Evolutionary conservation across 1,140 invertebrate species (phyloP).

Genomic region (Nasonia longicornis): DNA sequence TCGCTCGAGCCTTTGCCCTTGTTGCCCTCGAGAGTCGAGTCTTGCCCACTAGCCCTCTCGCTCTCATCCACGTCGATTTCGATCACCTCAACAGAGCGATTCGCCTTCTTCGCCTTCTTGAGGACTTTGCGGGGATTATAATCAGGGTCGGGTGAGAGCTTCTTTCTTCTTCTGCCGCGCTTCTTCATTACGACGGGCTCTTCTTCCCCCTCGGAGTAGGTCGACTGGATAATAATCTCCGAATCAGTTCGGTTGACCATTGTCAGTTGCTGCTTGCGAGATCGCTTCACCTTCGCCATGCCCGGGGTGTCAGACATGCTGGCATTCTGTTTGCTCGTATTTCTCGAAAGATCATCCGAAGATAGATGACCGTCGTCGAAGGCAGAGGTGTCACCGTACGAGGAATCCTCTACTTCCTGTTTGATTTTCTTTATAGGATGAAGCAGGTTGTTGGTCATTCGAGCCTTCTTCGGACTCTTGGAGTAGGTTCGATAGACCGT

Average conservation of each 20-base stretch:
- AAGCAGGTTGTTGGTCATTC: slow-evolving; percentile 30
- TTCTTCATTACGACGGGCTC: slow-evolving; percentile 50
- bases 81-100: slow-evolving; percentile 63
- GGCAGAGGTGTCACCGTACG: not conserved
- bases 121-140: slow-evolving; percentile 51
- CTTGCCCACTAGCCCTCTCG: slow-evolving; percentile 55
- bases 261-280: slow-evolving; percentile 66
- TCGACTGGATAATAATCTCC: slow-evolving; percentile 67
- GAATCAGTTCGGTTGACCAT: slow-evolving; percentile 65
- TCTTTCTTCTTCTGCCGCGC: slow-evolving; percentile 57
- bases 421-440: slow-evolving; percentile 27
- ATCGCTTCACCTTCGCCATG: slow-evolving; percentile 57
- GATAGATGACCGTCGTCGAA: slow-evolving; percentile 19
- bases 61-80: slow-evolving; percentile 65
- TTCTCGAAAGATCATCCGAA: slow-evolving; percentile 18
- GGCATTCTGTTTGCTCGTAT: not conserved
- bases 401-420: slow-evolving; percentile 30
- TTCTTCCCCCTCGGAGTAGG: slow-evolving; percentile 59
- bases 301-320: not conserved
- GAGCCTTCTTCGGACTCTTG: slow-evolving; percentile 16
- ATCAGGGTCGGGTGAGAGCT: slow-evolving; percentile 52
- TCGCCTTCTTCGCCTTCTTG: slow-evolving; percentile 54
- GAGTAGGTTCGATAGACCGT: slow-evolving; percentile 27
- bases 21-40: slow-evolving; percentile 62
- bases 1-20: slow-evolving; percentile 67